These are phyloP conservation scores for Poeciliopsis prolifica DNA, from an alignment of 2,113 vertebrate genomes.

Conservation along the genomic window DNA sequence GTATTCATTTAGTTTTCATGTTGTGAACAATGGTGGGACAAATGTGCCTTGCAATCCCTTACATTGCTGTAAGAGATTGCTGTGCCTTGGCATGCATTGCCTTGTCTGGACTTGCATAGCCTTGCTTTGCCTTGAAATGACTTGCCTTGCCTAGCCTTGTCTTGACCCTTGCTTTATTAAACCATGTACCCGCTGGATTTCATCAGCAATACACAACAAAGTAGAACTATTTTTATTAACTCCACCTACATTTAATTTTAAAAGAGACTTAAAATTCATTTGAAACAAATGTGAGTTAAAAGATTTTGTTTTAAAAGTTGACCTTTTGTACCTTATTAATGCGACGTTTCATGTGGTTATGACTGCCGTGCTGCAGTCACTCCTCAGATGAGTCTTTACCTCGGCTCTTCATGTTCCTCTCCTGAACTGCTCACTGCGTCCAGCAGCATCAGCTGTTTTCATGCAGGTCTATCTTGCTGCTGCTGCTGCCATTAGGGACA, in stretches of 20 bases:
- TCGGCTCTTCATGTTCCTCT: conserved; percentile 22
- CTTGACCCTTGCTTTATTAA: not conserved
- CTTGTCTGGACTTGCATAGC: no score
- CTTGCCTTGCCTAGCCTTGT: no score
- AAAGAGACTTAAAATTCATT: not conserved
- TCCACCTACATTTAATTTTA: not conserved
- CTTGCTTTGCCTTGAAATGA: no score
- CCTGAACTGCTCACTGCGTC: conserved; percentile 10
- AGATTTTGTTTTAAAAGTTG: not conserved
- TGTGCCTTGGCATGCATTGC: no score
- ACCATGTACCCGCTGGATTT: no score
- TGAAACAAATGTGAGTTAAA: not conserved
- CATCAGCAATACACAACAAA: no score
- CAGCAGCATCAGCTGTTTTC: conserved; percentile 31
- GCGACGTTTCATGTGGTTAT: not conserved
- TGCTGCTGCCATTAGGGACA: conserved; percentile 39
- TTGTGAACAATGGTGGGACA: no score
- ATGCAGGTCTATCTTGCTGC: conserved; percentile 9
- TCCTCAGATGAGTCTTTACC: conserved; percentile 11
- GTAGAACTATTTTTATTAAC: no score
- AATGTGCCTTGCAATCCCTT: no score
- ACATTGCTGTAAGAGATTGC: no score
- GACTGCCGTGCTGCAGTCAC: not conserved
- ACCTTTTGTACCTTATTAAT: not conserved
- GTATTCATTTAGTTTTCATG: no score